Evolutionary conservation across 2,113 vertebrate species (phyloP).

Genomic region (Rhinichthys klamathensis): DNA sequence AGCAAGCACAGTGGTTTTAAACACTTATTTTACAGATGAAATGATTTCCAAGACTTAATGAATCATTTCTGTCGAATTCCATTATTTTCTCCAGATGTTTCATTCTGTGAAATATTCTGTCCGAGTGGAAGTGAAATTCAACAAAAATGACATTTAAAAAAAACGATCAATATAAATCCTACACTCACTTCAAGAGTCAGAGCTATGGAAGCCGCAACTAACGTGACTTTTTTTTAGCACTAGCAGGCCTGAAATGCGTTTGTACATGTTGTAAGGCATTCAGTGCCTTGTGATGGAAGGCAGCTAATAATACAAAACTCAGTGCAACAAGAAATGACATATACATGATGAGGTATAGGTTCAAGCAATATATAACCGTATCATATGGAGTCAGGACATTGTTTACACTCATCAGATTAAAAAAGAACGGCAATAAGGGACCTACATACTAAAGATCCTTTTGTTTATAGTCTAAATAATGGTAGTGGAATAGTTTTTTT

Average conservation of each 20-base stretch:
- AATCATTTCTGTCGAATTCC: slow-evolving; percentile 43
- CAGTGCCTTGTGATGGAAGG: slow-evolving; percentile 24
- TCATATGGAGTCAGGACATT: background rate
- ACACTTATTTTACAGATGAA: slow-evolving; percentile 49
- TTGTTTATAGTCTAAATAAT: background rate
- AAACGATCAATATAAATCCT: background rate
- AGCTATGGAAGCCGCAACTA: background rate
- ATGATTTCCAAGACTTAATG: slow-evolving; percentile 49
- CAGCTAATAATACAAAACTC: slow-evolving; percentile 20
- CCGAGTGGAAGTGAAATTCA: background rate
- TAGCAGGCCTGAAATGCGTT: slow-evolving; percentile 22
- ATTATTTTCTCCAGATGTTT: background rate
- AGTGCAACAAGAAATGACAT: background rate
- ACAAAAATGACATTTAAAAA: slow-evolving; percentile 1
- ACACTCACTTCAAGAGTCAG: background rate
- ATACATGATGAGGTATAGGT: background rate
- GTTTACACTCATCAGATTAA: slow-evolving; percentile 12
- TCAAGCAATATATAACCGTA: background rate
- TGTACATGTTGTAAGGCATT: slow-evolving; percentile 22
- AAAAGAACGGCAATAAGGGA: slow-evolving; percentile 1
- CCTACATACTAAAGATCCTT: slow-evolving; percentile 28
- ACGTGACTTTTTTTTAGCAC: background rate
- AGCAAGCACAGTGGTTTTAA: slow-evolving; percentile 50
- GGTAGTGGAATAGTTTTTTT: slow-evolving; percentile 16
- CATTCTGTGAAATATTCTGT: background rate